Base-by-base conservation (phyloP, 2,888 invertebrate genomes). In the Cryptus armator region DNA sequence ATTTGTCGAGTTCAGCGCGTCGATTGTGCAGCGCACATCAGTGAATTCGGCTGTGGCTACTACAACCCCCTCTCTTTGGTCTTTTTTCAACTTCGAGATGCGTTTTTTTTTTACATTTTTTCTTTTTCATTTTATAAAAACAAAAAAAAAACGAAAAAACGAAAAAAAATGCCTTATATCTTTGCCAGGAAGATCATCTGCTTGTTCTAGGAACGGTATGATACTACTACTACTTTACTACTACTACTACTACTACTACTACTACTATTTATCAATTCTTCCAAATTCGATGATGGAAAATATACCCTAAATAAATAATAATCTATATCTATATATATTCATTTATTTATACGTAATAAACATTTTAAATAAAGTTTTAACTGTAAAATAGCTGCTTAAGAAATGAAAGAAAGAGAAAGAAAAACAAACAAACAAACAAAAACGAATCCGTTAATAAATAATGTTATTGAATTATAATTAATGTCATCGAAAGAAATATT, bases 201-300 rank as follows among this genome's bases (percentile, higher is more conserved):
- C 72, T 86, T 78, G 76, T 86, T 85, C 85, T 86, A 85, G 86
- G 83, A 79, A 87, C 71, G 87, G 86, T 86, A 87, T 85, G 86
- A 85, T 78, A 86, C 76, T 79, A 79, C 74, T 86, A 81, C 67
- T 78, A 24, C 24, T 24, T 24, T 24, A 77, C 56, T 78, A 81
- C 66, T 81, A 81, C 56, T 82, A 70, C 43, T 82, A 84, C 53
- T n/a, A n/a, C 56, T 78, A 81, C 66, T 81, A 81, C 56, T 81
- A 86, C 53, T 72, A 81, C 81, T 85, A 68, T 56, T 75, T 68
- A 76, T 19, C 77, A 77, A 77, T 82, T 84, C 64, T 81, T 78
- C 44, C 53, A 78, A 79, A 84, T 79, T 86, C 75, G 79, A 70
- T 76, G 59, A 62, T 68, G 71, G 56, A 74, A 87, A 80, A 85